These are phyloP conservation scores for Drepanosiphum platanoidis DNA, from an alignment of 2,888 invertebrate species.

Conservation along the genomic window DNA sequence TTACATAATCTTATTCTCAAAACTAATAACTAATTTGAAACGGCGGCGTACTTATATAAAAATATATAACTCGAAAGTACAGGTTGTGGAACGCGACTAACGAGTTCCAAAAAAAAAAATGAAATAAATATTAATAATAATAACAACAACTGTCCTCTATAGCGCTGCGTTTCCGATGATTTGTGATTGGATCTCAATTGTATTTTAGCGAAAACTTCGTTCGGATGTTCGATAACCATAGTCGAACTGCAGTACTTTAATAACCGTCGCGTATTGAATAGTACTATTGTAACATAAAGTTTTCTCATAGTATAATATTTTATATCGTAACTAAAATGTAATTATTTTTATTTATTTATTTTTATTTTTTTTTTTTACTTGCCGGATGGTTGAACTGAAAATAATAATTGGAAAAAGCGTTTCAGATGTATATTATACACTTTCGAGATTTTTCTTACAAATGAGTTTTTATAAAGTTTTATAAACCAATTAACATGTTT, in stretches of 20 bases:
- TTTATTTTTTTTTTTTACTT: not conserved
- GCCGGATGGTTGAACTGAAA: not conserved
- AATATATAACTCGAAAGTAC: no score
- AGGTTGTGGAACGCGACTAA: no score
- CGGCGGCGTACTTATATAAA: no score
- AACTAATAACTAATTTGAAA: no score
- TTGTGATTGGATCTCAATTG: not conserved
- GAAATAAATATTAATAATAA: no score
- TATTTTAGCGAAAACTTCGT: not conserved
- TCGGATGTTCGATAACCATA: not conserved
- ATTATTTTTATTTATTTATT: not conserved
- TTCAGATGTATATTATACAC: not conserved
- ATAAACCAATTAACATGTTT: constrained; percentile 38
- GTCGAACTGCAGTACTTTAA: not conserved
- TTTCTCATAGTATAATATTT: not conserved
- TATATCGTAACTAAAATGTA: not conserved
- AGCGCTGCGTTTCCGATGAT: not conserved
- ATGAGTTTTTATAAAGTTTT: constrained; percentile 38
- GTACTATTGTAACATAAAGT: not conserved
- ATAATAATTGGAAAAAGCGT: constrained; percentile 3
- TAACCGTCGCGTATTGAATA: not conserved
- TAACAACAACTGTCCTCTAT: no score
- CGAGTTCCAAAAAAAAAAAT: no score
- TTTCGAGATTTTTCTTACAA: constrained; percentile 6
- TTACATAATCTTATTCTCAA: no score